Evolutionary conservation across 2,797 vertebrate species (phyloP), one percentile per base, ranked within the genome.

Genomic region (Oophaga sylvatica): DNA sequence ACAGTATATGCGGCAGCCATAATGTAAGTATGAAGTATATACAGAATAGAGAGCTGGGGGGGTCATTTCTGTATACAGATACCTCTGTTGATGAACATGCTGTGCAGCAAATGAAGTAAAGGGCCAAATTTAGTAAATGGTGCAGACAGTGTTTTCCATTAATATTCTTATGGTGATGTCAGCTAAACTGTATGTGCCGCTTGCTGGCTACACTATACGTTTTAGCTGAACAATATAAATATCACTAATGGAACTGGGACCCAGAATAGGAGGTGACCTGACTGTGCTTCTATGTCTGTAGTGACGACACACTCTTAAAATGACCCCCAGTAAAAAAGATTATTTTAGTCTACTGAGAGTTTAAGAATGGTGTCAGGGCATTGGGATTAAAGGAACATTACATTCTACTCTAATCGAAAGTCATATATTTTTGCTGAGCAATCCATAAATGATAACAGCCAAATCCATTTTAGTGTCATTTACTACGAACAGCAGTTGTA

Each of bases 191-290:
- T 62, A 84, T 53, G n/a, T 63, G 71, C 57, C 22, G n/a, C 59
- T 63, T 53, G 59, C 83, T 76, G 83, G 63, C 59, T 77, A 29
- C 80, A 48, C 4, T 65, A 65, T 76, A 77, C 22, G 3, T 53
- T 76, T 29, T 63, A 76, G 71, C 67, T 26, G 73, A 76, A 84
- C 59, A 76, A 84, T 84, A 84, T 84, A 81, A 87, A 87, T 81
- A 81, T 48, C 67, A 41, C 65, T 75, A 77, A 73, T 78, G 79
- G 67, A 87, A 76, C 45, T 59, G 17, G 57, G 29, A 26, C 80
- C 80, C 80, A 77, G 19, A 82, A 82, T 87, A 87, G 70, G 68
- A 20, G 13, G 41, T 12, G 31, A 17, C 9, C 26, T 48, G 84
- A 73, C 68, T 59, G 70, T 83, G 73, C 73, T 82, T 76, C 80